Evolutionary conservation across 2,113 vertebrate species (phyloP).

Genomic region (Alaudala cheleensis): DNA sequence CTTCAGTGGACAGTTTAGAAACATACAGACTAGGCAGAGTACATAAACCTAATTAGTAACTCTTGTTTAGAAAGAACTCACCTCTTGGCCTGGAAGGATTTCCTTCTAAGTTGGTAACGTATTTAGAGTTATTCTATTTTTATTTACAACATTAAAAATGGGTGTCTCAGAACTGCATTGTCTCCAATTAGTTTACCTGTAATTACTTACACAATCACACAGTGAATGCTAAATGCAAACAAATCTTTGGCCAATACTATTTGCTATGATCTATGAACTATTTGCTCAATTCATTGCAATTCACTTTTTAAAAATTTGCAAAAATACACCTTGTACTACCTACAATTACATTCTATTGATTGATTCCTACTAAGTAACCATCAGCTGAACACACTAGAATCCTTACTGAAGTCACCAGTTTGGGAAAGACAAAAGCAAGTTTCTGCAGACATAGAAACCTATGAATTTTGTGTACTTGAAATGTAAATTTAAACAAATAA

Average conservation of each 20-base stretch:
- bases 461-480: conserved; percentile 26
- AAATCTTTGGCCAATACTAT: background rate
- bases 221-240: background rate
- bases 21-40: background rate
- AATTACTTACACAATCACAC: background rate
- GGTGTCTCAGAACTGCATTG: background rate
- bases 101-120: background rate
- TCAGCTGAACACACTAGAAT: background rate
- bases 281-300: background rate
- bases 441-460: background rate
- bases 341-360: background rate
- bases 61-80: background rate
- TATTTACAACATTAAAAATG: background rate
- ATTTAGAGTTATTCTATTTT: background rate
- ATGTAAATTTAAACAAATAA: conserved; percentile 41
- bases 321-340: background rate
- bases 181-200: background rate
- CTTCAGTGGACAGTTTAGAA: background rate
- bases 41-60: background rate
- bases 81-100: background rate
- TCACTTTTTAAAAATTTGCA: background rate
- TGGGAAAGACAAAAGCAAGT: background rate
- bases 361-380: background rate
- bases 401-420: background rate
- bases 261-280: background rate